Evolutionary conservation across 1,140 invertebrate species (phyloP).

Genomic region (Drosophila malerkotliana): DNA sequence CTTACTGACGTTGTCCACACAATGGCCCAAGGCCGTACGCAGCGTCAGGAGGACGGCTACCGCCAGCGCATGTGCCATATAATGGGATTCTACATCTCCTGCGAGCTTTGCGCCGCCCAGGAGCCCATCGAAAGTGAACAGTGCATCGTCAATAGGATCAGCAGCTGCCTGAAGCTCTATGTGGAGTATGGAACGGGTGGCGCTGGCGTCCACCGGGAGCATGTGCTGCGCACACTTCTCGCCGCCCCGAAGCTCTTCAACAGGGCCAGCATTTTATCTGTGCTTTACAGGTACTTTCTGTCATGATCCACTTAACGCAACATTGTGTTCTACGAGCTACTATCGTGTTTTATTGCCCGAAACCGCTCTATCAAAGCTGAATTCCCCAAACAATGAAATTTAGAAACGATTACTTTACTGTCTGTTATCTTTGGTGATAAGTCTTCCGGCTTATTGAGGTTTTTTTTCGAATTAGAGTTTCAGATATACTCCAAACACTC

Average conservation of each 20-base stretch:
- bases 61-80: slow-evolving; percentile 68
- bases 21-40: slow-evolving; percentile 15
- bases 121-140: slow-evolving; percentile 46
- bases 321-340: neutral
- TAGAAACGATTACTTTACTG: neutral
- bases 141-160: slow-evolving; percentile 57
- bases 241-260: slow-evolving; percentile 66
- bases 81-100: slow-evolving; percentile 68
- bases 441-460: neutral
- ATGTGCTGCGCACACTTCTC: slow-evolving; percentile 60
- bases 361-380: neutral
- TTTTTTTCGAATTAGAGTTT: neutral
- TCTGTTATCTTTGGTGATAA: slow-evolving; percentile 3
- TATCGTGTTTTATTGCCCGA: neutral
- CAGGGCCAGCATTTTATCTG: slow-evolving; percentile 58
- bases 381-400: slow-evolving; percentile 1
- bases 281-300: slow-evolving; percentile 55
- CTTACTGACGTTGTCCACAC: slow-evolving; percentile 58
- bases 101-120: slow-evolving; percentile 63
- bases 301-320: neutral
- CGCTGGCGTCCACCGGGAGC: slow-evolving; percentile 41
- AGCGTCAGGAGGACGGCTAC: slow-evolving; percentile 14
- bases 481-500: neutral
- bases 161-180: slow-evolving; percentile 48
- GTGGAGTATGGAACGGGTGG: slow-evolving; percentile 36